A percentile compares a stretch with the other conserved stretches of the same genome.
Evolutionary conservation across 2,797 vertebrate genomes (phyloP).

Genomic region (Gouania willdenowi): DNA sequence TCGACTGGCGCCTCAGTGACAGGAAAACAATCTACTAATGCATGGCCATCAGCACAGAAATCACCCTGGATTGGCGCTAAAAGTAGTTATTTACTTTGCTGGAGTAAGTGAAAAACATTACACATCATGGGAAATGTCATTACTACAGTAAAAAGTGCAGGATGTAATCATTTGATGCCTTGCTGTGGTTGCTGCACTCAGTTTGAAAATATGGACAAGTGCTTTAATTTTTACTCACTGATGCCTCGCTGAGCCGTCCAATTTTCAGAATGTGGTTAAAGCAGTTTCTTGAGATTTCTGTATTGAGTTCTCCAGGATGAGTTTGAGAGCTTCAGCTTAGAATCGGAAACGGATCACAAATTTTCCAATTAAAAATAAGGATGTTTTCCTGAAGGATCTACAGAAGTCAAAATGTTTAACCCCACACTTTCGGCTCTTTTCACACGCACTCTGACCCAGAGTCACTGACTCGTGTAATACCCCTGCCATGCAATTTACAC

Average conservation of each 20-base stretch:
- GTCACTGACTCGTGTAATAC: conserved; percentile 55
- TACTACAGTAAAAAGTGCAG: conserved; percentile 1
- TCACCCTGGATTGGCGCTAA: conserved; percentile 21
- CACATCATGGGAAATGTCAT: conserved; percentile 6
- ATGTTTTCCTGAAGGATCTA: conserved; percentile 23
- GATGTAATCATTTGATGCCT: not conserved
- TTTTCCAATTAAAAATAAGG: conserved; percentile 52
- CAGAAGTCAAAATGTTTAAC: conserved; percentile 72
- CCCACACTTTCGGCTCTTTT: conserved; percentile 37
- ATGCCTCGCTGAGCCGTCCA: not conserved
- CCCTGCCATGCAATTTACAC: conserved; percentile 23
- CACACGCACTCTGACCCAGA: conserved; percentile 45
- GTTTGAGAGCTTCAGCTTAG: conserved; percentile 23
- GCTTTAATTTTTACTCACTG: conserved; percentile 12
- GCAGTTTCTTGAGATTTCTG: not conserved
- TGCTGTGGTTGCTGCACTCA: not conserved
- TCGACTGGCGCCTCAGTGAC: conserved; percentile 28
- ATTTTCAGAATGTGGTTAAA: conserved; percentile 1
- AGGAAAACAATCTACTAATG: conserved; percentile 43
- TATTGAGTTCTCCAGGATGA: conserved; percentile 5
- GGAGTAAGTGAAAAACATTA: conserved; percentile 30
- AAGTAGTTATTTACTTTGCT: conserved; percentile 43
- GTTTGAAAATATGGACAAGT: too few relatives aligned
- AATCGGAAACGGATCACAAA: conserved; percentile 45
- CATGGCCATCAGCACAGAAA: conserved; percentile 35